Evolutionary conservation across 2,888 invertebrate genomes (phyloP).

Genomic region (Ophion ventricosus): DNA sequence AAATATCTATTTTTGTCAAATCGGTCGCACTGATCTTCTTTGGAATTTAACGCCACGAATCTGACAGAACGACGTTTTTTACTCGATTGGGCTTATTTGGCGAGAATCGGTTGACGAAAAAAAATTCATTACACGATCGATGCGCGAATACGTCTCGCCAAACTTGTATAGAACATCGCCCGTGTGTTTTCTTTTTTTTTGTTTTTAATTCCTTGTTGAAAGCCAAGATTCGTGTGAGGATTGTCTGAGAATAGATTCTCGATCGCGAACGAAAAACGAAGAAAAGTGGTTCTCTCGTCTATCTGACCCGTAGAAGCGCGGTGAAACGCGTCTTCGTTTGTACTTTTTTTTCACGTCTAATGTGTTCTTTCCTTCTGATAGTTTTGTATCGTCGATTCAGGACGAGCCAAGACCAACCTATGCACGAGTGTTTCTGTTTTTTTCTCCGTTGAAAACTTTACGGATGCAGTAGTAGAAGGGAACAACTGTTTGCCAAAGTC

Average conservation of each 20-base stretch:
- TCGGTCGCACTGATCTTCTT: slow-evolving; percentile 55
- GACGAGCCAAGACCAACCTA: slow-evolving; percentile 33
- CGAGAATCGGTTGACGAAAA: neutral
- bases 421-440: slow-evolving; percentile 45
- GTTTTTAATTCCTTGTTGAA: slow-evolving; percentile 31
- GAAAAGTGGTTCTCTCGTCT: neutral
- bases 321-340: neutral
- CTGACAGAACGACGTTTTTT: neutral
- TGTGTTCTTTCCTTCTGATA: slow-evolving; percentile 28
- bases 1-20: slow-evolving; percentile 70
- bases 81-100: neutral
- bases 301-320: neutral
- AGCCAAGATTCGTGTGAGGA: slow-evolving; percentile 37
- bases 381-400: slow-evolving; percentile 47
- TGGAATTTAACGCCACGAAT: neutral
- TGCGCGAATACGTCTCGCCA: slow-evolving; percentile 35
- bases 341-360: neutral
- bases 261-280: neutral
- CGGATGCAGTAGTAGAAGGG: neutral
- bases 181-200: slow-evolving; percentile 7
- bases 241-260: neutral
- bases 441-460: slow-evolving; percentile 24
- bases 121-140: slow-evolving; percentile 9
- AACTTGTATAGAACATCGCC: slow-evolving; percentile 63
- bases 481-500: neutral